A percentile compares a stretch with the other conserved stretches of the same genome.
Evolutionary conservation across 1,140 invertebrate genomes (phyloP).

Genomic region (Asobara japonica): DNA sequence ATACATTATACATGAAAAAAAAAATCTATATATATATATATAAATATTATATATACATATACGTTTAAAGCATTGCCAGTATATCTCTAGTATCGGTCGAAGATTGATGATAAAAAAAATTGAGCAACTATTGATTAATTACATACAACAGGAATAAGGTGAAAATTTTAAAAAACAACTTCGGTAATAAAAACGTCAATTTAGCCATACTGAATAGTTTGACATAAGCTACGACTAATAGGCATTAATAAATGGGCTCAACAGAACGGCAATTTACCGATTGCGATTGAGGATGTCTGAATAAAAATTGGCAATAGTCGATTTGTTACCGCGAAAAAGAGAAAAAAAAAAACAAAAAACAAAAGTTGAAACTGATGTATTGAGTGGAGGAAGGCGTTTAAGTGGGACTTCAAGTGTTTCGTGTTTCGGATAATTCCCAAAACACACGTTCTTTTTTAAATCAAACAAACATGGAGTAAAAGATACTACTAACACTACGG

Average conservation of each 20-base stretch:
- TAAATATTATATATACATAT: constrained; percentile 32
- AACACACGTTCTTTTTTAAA: background rate
- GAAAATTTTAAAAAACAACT: constrained; percentile 26
- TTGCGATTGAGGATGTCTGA: background rate
- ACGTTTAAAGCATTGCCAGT: constrained; percentile 42
- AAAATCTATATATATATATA: too few relatives aligned
- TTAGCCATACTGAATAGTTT: constrained; percentile 53
- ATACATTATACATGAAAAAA: constrained; percentile 19
- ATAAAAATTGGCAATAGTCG: background rate
- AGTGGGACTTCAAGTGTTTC: constrained; percentile 15
- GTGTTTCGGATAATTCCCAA: background rate
- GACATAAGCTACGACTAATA: constrained; percentile 39
- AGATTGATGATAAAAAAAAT: constrained; percentile 17
- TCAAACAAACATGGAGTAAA: background rate
- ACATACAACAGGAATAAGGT: constrained; percentile 2
- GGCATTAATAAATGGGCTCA: constrained; percentile 32
- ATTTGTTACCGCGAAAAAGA: background rate
- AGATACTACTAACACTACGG: background rate
- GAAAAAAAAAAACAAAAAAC: constrained; percentile 1
- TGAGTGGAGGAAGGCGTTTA: background rate
- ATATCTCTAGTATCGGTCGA: constrained; percentile 35
- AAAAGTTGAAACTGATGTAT: background rate
- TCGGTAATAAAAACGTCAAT: constrained; percentile 56
- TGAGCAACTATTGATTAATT: constrained; percentile 13
- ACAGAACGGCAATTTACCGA: background rate